These are phyloP conservation scores for Natator depressus DNA, from an alignment of 2,113 vertebrate genomes.

Conservation along the genomic window DNA sequence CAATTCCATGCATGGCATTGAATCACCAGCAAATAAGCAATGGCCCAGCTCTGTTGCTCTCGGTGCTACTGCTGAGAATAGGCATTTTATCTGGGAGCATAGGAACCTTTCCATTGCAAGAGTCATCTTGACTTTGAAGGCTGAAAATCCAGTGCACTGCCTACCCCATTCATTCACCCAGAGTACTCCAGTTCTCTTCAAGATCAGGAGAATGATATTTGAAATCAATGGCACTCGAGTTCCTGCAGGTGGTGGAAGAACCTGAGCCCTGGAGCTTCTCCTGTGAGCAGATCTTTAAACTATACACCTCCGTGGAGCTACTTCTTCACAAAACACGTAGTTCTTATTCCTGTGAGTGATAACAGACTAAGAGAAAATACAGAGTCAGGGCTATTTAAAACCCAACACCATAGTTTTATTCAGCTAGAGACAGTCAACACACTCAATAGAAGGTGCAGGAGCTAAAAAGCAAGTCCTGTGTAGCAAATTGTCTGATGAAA, in stretches of 20 bases:
- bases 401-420: not conserved
- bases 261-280: not conserved
- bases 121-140: not conserved
- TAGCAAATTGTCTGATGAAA: conserved; percentile 20
- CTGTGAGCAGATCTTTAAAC: not conserved
- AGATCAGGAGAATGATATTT: not conserved
- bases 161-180: not conserved
- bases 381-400: not conserved
- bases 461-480: not conserved
- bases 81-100: not conserved
- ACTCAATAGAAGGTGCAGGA: not conserved
- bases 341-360: not conserved
- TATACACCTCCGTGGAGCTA: rapidly evolving
- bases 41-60: not conserved
- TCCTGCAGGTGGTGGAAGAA: not conserved
- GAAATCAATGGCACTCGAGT: rapidly evolving
- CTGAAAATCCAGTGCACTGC: not conserved
- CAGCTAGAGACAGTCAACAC: not conserved
- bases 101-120: not conserved
- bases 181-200: not conserved
- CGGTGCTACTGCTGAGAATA: not conserved
- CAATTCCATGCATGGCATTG: not conserved
- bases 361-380: not conserved
- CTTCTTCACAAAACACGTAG: not conserved
- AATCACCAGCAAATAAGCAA: not conserved